Percentiles rank a stretch among this genome's conserved stretches.
Evolutionary conservation across 2,888 invertebrate genomes (phyloP).

Genomic region (Lithophane semibrunnea): DNA sequence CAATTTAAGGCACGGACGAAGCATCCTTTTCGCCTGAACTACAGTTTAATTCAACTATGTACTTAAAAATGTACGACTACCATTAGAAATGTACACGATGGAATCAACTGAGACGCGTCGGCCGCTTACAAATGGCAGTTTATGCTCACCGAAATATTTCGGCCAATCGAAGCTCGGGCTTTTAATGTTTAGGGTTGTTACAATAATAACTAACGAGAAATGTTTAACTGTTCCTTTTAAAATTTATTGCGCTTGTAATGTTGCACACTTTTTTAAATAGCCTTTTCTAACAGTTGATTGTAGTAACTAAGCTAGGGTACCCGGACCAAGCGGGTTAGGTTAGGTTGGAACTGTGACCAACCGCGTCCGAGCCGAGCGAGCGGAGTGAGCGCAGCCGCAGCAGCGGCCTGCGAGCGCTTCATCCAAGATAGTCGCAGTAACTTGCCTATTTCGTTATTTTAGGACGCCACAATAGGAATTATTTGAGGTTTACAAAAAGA

Average conservation of each 20-base stretch:
- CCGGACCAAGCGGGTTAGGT: neutral
- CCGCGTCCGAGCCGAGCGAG: too few species aligned
- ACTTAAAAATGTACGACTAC: conserved; percentile 26
- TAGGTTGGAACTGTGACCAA: neutral
- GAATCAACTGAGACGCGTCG: conserved; percentile 9
- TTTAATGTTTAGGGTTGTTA: conserved; percentile 11
- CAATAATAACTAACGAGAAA: neutral
- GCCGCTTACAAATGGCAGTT: conserved; percentile 40
- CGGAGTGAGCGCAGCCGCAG: neutral
- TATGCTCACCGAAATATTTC: conserved; percentile 12
- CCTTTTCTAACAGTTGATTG: too few species aligned
- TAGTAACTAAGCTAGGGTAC: neutral
- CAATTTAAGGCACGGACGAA: conserved; percentile 9
- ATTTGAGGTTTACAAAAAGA: too few species aligned
- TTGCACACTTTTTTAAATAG: neutral
- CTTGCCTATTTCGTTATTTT: too few species aligned
- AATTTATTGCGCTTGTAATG: too few species aligned
- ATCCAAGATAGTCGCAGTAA: neutral
- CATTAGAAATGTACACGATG: conserved; percentile 28
- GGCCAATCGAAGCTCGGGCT: neutral
- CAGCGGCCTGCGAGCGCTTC: too few species aligned
- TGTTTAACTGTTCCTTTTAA: too few species aligned
- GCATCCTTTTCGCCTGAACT: neutral
- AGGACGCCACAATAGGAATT: too few species aligned
- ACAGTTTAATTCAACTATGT: conserved; percentile 17